A percentile compares a stretch with the other conserved stretches of the same genome.
These are phyloP conservation scores for Caracal caracal DNA, from an alignment of 2,113 vertebrate genomes.

Conservation along the genomic window DNA sequence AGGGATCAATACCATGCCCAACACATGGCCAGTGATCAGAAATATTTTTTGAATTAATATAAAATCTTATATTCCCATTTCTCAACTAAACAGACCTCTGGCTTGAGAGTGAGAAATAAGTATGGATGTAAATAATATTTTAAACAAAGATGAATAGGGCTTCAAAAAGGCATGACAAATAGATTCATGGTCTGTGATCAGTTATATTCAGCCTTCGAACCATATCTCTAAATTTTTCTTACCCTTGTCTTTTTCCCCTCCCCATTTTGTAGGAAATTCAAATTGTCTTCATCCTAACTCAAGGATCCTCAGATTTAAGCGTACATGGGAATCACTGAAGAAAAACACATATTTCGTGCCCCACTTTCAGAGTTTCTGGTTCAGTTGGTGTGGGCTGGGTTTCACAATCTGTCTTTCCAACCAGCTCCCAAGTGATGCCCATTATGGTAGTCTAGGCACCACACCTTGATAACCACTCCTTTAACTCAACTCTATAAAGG, in stretches of 20 bases:
- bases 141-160: background rate
- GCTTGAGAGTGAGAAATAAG: background rate
- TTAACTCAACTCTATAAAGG: background rate
- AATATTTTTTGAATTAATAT: background rate
- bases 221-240: background rate
- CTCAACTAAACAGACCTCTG: background rate
- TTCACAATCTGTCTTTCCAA: background rate
- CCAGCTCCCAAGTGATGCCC: background rate
- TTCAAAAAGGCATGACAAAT: background rate
- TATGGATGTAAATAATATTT: background rate
- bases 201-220: background rate
- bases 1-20: background rate
- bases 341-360: background rate
- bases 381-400: background rate
- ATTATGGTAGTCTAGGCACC: background rate
- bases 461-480: background rate
- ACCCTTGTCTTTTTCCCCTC: background rate
- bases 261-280: background rate
- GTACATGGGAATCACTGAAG: background rate
- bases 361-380: background rate
- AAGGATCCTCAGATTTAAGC: background rate
- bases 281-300: background rate
- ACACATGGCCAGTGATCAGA: background rate
- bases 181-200: background rate
- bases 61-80: background rate